Percentiles rank a stretch among this genome's conserved stretches.
Evolutionary conservation across 2,888 invertebrate genomes (phyloP).

Genomic region (Drosophila acutilabella): DNA sequence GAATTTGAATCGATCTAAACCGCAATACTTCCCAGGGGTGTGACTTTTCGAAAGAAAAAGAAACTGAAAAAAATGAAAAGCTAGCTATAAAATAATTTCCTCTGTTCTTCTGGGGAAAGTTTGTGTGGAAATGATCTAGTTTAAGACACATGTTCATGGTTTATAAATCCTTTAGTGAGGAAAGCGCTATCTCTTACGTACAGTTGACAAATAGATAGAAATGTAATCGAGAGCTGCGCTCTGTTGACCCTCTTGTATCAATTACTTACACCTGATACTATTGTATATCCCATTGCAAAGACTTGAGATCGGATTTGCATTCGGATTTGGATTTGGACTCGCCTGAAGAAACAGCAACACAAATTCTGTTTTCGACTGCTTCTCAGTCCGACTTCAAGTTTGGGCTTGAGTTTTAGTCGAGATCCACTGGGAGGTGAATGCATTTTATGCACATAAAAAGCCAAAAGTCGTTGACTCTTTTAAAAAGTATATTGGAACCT

Average conservation of each 20-base stretch:
- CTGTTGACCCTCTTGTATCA: constrained; percentile 55
- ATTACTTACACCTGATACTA: constrained; percentile 48
- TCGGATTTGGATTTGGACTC: constrained; percentile 42
- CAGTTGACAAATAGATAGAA: constrained; percentile 23
- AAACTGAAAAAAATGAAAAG: no score
- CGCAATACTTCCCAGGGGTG: no score
- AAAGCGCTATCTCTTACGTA: neutral
- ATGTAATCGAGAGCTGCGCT: constrained; percentile 50
- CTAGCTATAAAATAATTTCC: no score
- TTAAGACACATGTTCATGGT: no score
- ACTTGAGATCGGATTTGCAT: constrained; percentile 14
- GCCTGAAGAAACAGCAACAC: constrained; percentile 43
- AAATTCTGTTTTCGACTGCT: neutral
- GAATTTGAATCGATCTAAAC: no score
- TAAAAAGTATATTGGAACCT: neutral
- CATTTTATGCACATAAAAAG: constrained; percentile 15
- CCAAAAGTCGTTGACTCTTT: constrained; percentile 31
- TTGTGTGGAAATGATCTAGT: no score
- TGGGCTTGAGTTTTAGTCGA: neutral
- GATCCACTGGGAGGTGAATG: constrained; percentile 30
- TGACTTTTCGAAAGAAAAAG: no score
- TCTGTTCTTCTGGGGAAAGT: no score
- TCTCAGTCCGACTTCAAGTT: neutral
- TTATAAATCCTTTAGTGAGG: neutral
- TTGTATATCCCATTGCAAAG: constrained; percentile 31